Base-by-base conservation (phyloP, 1,140 invertebrate genomes). In the Cepaea nemoralis region DNA sequence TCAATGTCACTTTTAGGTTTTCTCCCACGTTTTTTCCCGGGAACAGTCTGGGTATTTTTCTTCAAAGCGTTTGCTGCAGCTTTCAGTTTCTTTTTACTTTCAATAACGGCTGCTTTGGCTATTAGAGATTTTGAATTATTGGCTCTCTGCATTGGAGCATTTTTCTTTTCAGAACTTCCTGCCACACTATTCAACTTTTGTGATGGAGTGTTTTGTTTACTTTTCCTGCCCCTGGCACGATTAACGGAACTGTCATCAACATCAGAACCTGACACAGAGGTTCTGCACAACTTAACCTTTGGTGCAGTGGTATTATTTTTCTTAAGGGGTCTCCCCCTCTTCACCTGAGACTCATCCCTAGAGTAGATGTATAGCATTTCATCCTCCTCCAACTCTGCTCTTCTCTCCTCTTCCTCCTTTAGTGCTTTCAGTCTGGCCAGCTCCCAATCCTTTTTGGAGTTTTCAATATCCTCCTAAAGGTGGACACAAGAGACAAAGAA, bases 391-490 rank as follows among this genome's bases (percentile, higher is more conserved):
- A 94, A 92, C 78, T 92, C 91, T 10, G 90, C 89, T 77, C 89
- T 78, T 59, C 89, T 82, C 85, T 93, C 91, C 80, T 93, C 92
- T 80, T 93, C 93, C 84, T 93, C 91, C 84, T 92, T 93, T 70
- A 93, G 78, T 8, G 91, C 90, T 75, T 95, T 94, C 81, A 96
- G 92, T 1, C 97, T 94, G 87, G 96, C 95, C 77, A 95, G 91
- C 90, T 99, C 97, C 97, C 98, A 99, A 88, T 98, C 97, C 85
- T 95, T 95, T 91, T 98, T 98, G 94, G 83, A 87, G 69, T 87
- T 86, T 50, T 88, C 88, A 50, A 91, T 95, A 91, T 98, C 96
- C 27, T 92, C 92, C 92, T 93, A 81, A 45, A 45, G 66, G 59
- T 27, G 24, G 19, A n/a, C n/a, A n/a, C n/a, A 75, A 75, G n/a